Base-by-base conservation (phyloP, 2,888 invertebrate genomes). In the Nomada ferruginata region DNA sequence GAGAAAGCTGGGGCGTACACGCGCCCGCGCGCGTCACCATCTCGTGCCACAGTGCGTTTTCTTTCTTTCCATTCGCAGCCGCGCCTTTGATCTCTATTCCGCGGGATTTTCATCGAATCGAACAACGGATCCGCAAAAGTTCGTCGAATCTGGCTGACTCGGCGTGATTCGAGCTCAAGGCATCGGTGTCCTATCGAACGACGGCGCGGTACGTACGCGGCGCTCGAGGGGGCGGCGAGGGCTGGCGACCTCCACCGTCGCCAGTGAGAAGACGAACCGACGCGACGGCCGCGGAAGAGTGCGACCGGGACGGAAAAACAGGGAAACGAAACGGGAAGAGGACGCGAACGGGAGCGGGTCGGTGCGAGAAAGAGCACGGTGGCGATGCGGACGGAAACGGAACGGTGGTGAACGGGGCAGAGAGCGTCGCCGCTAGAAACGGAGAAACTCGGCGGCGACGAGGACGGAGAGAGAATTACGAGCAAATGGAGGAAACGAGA, bases 131-230 rank as follows among this genome's bases (percentile, higher is more conserved):
- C 78, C 61, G 87, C 76, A 79, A 82, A 82, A 86, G 85, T 86
- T 83, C 70, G 77, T 47, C 69, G 75, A 70, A 85, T 84, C 69
- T 70, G 85, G 74, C 87, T 74, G 87, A 87, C 79, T 87, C 86
- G 85, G 80, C 85, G 84, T 85, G 90, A 88, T 85, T 89, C 85
- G 85, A 84, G 84, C 89, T 86, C 77, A 76, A 89, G 85, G 88
- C 86, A 87, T 81, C 87, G 84, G 82, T 85, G 81, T 86, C 36
- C 87, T 87, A 89, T 90, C 89, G 89, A 90, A 85, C 80, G 61
- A 42, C 71, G 64, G 15, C 59, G 61, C 74, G 13, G 47, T 47
- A 47, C 72, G 79, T 23, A 26, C 70, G 26, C 44, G 55, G 42
- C n/a, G 55, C 50, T 23, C 47, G 75, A 44, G 82, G 63, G 55